phyloP scores from a whole-genome alignment of 2,797 vertebrate species.

The Trachops cirrhosus region DNA sequence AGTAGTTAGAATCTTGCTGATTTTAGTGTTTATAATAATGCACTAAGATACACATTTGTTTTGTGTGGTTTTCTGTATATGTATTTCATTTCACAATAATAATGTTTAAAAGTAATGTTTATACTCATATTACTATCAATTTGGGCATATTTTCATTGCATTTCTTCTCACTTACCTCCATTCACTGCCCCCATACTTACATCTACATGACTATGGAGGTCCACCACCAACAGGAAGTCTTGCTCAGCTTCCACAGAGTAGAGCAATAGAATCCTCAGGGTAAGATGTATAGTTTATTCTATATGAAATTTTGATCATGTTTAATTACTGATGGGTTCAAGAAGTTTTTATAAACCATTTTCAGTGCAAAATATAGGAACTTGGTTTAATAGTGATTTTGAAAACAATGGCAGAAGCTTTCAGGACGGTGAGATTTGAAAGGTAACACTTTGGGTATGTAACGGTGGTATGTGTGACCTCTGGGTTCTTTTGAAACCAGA shows the following conservation, averaged over 20 bases:
- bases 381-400: conserved; percentile 30
- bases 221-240: neutral
- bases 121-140: neutral
- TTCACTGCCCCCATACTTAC: neutral
- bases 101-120: neutral
- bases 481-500: conserved; percentile 33
- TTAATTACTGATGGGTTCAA: neutral
- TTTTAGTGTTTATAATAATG: neutral
- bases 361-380: neutral
- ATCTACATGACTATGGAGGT: neutral
- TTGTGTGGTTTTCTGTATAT: neutral
- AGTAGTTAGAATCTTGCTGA: neutral
- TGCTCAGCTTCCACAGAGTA: neutral
- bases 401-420: conserved; percentile 19
- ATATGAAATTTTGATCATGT: conserved; percentile 5
- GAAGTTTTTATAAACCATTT: conserved; percentile 38
- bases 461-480: neutral
- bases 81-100: conserved; percentile 14
- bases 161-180: neutral
- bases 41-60: neutral
- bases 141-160: neutral
- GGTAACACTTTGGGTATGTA: conserved; percentile 36
- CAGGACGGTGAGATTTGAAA: conserved; percentile 26
- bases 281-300: neutral
- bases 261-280: conserved; percentile 11